Base-by-base conservation (phyloP, 2,888 invertebrate genomes). In the Lithosia quadra region DNA sequence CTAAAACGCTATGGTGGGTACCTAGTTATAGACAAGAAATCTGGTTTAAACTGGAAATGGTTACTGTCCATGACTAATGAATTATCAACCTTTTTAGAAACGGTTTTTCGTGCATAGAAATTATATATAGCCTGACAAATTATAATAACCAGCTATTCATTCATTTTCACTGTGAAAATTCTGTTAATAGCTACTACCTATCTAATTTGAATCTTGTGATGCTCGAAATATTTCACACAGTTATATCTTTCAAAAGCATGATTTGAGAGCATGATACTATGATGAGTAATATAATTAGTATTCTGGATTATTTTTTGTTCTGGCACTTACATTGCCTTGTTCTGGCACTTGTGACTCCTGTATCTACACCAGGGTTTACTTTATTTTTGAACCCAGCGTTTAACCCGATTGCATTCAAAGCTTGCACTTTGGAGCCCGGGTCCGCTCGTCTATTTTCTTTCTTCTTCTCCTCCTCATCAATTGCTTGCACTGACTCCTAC, bases 91-190 rank as follows among this genome's bases (percentile, higher is more conserved):
- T 9, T 36, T 60, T 24, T 39, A 21, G n/a, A 49, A 49, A 60
- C 15, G 3, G 3, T 60, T 39, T 39, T 60, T 60, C 60, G 60
- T 60, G 60, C 60, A 60, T 21, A 60, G 8, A 60, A 60, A 60
- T 60, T 60, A 39, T 39, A 24, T 60, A 39, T 33, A 60, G 60
- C 5, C 15, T 18, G 15, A 60, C 24, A 60, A 60, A 24, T 60
- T 18, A 10, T 60, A 15, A 36, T 60, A 60, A 39, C 15, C 10
- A 24, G 22, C 4, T n/a, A 49, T 9, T 49, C 24, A 24, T 60
- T 60, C 39, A 60, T 39, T 60, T 24, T 3, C 60, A 24, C 39
- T 60, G 10, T 60, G 60, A 21, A 39, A 60, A 60, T 60, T 60
- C 18, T 24, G 18, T 60, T 60, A 60, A 39, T 24, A 60, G 22